Conservation (phyloP, 2,888 invertebrate species). For the Oasisia sp. region DNA sequence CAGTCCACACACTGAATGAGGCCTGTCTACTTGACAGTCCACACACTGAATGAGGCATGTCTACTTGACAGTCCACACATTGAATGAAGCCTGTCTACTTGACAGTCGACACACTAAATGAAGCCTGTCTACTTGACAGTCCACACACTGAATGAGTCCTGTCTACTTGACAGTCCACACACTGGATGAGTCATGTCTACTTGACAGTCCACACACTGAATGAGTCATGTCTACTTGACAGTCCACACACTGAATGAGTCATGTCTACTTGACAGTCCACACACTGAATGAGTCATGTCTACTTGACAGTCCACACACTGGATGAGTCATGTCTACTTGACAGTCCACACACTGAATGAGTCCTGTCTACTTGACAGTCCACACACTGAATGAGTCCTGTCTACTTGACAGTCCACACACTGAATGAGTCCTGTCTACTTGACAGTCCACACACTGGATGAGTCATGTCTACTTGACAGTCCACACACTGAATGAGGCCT, state of each 20-base stretch:
- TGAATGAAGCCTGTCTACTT: background rate
- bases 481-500: background rate
- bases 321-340: too few relatives aligned
- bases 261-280: background rate
- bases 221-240: background rate
- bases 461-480: background rate
- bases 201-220: background rate
- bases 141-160: background rate
- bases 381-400: background rate
- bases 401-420: background rate
- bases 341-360: too few relatives aligned
- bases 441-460: background rate
- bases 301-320: too few relatives aligned
- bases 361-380: background rate
- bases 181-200: background rate
- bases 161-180: background rate
- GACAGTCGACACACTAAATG: background rate
- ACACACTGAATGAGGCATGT: background rate
- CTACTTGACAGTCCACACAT: background rate
- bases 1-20: background rate
- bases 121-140: background rate
- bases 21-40: slow-evolving; percentile 8
- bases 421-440: background rate
- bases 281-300: too few relatives aligned
- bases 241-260: background rate